Evolutionary conservation across 2,113 vertebrate species (phyloP), one percentile per base, ranked within the genome.

Genomic region (Syngnathus floridae): DNA sequence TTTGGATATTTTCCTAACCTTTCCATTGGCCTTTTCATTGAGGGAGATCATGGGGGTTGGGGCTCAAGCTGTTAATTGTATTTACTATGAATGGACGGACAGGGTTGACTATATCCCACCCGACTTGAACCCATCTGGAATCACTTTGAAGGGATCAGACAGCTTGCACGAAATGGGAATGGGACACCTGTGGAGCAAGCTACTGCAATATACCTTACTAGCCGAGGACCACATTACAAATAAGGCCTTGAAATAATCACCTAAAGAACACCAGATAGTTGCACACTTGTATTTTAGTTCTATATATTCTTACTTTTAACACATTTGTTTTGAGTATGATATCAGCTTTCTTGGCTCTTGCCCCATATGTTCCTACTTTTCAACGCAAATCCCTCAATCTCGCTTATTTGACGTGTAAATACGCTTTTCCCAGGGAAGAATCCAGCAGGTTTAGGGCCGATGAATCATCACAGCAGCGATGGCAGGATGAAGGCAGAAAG

Each of bases 71-170:
- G 83, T 88, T 88, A 87, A 90, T 89, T 87, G 77, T 86, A 81
- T 87, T 80, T 78, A 74, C 87, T 81, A 79, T 83, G 88, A 87
- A 76, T 80, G 74, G 68, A 67, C 19, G 77, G 81, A 73, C 46
- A 11, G 74, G 62, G 79, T 55, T 62, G 77, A 70, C 71, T 78
- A 72, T 76, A 86, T 87, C 84, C 81, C 85, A 79, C 82, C 82
- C 84, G 82, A 68, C 72, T 62, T 49, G 54, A 72, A 62, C 66
- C 75, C 90, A 91, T 91, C 86, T 91, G 90, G 89, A 87, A 87
- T 77, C 82, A 85, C 85, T 91, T 87, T 78, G 69, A 68, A 64
- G 78, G 87, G 81, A 85, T 91, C 82, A 87, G 81, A 78, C 71
- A 62, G 80, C 71, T 88, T 86, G 79, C 79, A 88, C 72, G 68